These are phyloP conservation scores for Lepilemur ruficaudatus DNA, from an alignment of 2,797 vertebrate genomes.

Conservation along the genomic window DNA sequence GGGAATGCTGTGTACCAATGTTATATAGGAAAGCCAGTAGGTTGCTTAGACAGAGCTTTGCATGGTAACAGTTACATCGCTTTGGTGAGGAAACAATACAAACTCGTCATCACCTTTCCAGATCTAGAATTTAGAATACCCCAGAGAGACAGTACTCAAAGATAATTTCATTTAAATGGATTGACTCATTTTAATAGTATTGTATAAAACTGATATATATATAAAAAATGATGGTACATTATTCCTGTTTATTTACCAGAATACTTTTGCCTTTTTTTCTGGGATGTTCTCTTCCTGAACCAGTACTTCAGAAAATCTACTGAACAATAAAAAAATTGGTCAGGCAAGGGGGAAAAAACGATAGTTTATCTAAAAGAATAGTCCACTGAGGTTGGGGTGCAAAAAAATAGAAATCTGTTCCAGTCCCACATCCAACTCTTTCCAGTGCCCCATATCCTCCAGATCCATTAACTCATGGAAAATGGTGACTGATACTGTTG, in stretches of 20 bases:
- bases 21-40: neutral
- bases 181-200: neutral
- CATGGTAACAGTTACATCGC: neutral
- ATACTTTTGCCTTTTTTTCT: neutral
- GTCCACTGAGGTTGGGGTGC: neutral
- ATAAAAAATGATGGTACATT: neutral
- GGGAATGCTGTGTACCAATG: neutral
- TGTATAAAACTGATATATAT: neutral
- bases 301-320: neutral
- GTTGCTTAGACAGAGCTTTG: neutral
- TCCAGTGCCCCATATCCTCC: neutral
- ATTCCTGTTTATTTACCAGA: neutral
- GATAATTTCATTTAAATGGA: neutral
- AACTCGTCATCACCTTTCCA: neutral
- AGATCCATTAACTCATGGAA: neutral
- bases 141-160: neutral
- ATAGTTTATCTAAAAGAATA: neutral
- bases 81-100: neutral
- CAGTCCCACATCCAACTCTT: neutral
- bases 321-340: neutral
- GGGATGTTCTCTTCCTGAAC: neutral
- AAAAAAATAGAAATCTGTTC: neutral
- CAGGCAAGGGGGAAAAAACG: accelerated
- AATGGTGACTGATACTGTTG: neutral
- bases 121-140: neutral